Percentiles rank a stretch among this genome's conserved stretches.
Conservation (phyloP, 2,797 vertebrate genomes). For the Agapornis canus region DNA sequence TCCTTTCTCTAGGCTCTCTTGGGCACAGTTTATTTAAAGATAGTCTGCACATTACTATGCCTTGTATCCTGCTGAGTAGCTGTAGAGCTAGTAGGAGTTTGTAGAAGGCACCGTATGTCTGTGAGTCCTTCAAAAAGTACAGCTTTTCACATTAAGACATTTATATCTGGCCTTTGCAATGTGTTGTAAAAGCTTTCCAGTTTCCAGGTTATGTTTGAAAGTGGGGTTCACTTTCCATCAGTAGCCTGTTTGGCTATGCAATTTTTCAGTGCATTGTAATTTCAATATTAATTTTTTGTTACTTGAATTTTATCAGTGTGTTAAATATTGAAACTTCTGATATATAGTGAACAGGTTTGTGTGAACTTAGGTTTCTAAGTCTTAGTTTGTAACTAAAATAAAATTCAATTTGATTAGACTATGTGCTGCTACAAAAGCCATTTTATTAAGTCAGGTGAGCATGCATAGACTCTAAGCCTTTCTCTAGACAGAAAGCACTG, state of each 20-base stretch:
- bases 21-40: not conserved
- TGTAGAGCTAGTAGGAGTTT: not conserved
- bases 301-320: not conserved
- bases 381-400: not conserved
- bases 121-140: fast-evolving
- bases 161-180: not conserved
- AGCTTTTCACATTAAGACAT: not conserved
- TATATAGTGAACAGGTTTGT: not conserved
- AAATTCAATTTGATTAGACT: not conserved
- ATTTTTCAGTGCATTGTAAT: not conserved
- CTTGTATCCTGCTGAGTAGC: not conserved
- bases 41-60: fast-evolving
- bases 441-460: not conserved
- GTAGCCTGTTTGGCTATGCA: not conserved
- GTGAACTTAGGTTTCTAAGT: not conserved
- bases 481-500: not conserved
- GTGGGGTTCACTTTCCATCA: not conserved
- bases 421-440: not conserved
- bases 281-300: not conserved
- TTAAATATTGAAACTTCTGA: not conserved
- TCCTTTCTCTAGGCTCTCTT: not conserved
- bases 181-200: not conserved
- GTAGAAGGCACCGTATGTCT: not conserved
- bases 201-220: not conserved
- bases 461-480: not conserved